A percentile compares a stretch with the other conserved stretches of the same genome.
Evolutionary conservation across 2,113 vertebrate genomes (phyloP).

Genomic region (Dromiciops gliroides): DNA sequence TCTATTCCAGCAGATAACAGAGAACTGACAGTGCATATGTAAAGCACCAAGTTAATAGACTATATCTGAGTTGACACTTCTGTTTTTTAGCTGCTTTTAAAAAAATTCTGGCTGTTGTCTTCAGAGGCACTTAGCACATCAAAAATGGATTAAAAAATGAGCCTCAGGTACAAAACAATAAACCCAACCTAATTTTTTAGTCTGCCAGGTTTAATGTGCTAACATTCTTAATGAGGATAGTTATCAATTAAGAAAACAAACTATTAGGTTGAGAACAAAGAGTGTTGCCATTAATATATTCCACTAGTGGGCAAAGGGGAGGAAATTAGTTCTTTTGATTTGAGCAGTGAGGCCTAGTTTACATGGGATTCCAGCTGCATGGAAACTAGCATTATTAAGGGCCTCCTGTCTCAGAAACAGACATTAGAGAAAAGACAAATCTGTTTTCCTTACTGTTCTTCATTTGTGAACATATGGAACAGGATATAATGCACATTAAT

Average conservation of each 20-base stretch:
- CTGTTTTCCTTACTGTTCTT: constrained; percentile 3
- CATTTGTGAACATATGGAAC: constrained; percentile 3
- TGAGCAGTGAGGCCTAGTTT: background rate
- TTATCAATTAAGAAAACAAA: background rate
- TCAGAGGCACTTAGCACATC: background rate
- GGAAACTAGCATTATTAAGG: background rate
- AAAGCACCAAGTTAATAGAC: background rate
- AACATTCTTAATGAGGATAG: background rate
- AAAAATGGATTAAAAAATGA: constrained; percentile 16
- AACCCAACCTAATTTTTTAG: background rate
- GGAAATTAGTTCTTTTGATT: background rate
- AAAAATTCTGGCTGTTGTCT: background rate
- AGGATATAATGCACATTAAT: constrained; percentile 1
- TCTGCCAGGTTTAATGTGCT: background rate
- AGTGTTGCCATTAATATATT: background rate
- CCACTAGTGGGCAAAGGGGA: background rate
- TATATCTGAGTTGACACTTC: background rate
- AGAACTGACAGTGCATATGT: background rate
- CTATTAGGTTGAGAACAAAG: background rate
- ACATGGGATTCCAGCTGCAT: background rate
- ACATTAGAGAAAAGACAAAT: background rate
- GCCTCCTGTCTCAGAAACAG: background rate
- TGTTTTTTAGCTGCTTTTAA: constrained; percentile 37
- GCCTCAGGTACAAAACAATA: constrained; percentile 2
- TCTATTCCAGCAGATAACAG: background rate